A percentile compares a stretch with the other conserved stretches of the same genome.
Conservation (phyloP, 2,113 vertebrate genomes). For the Brachyistius frenatus region DNA sequence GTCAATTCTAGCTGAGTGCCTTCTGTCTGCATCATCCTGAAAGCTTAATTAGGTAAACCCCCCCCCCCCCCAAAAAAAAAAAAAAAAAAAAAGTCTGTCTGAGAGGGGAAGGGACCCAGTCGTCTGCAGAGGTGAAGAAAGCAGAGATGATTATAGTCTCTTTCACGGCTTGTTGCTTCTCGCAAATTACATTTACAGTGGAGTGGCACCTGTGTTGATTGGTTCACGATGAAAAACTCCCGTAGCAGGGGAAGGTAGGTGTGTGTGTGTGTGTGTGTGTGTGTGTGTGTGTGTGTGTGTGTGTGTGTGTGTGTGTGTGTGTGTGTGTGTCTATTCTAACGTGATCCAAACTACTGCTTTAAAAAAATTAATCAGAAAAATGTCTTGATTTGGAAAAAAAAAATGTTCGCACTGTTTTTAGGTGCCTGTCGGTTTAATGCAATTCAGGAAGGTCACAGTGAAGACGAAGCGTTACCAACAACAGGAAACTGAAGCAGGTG, state of each 20-base stretch:
- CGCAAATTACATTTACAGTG: constrained; percentile 17
- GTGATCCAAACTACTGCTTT: constrained; percentile 4
- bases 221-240: background rate
- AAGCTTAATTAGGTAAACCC: background rate
- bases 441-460: too few species aligned
- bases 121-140: background rate
- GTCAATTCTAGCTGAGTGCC: background rate
- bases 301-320: too few species aligned
- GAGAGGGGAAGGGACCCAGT: background rate
- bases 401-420: too few species aligned
- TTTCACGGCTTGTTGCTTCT: constrained; percentile 40
- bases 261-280: too few species aligned
- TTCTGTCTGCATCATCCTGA: background rate
- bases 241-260: background rate
- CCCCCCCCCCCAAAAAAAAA: too few species aligned
- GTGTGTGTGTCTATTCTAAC: background rate
- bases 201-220: constrained; percentile 17
- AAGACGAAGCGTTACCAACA: too few species aligned
- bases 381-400: too few species aligned
- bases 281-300: too few species aligned
- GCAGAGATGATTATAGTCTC: constrained; percentile 38
- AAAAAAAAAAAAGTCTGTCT: too few species aligned
- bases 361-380: background rate
- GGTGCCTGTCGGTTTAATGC: too few species aligned
- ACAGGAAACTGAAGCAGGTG: background rate